A percentile compares a stretch with the other conserved stretches of the same genome.
Evolutionary conservation across 2,113 vertebrate genomes (phyloP).

Genomic region (Felis chaus): DNA sequence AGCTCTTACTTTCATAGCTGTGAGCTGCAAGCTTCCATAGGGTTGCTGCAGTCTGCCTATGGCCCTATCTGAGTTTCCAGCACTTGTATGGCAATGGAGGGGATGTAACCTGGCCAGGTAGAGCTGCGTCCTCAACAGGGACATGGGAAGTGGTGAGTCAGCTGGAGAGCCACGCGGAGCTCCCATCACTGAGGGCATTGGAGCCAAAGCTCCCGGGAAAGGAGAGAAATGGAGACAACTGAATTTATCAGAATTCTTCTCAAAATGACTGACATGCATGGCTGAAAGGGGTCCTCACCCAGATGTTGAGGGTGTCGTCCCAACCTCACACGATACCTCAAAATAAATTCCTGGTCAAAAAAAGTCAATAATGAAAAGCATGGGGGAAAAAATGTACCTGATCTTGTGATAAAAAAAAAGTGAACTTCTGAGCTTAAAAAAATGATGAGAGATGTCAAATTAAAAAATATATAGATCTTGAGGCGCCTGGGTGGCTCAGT

Average conservation of each 20-base stretch:
- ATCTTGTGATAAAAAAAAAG: slow-evolving; percentile 37
- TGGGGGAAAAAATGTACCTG: background rate
- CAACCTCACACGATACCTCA: background rate
- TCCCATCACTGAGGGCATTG: too few species aligned
- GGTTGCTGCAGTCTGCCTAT: background rate
- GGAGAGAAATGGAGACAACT: background rate
- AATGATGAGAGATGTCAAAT: slow-evolving; percentile 11
- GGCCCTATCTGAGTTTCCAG: background rate
- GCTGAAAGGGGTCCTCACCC: background rate
- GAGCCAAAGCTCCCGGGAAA: background rate
- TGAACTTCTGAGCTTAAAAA: background rate
- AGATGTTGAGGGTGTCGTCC: background rate
- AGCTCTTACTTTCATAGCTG: background rate
- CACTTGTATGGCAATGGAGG: too few species aligned
- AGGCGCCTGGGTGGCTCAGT: background rate
- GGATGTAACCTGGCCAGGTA: background rate
- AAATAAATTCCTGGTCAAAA: slow-evolving; percentile 18
- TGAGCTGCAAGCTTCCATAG: background rate
- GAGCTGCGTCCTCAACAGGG: background rate
- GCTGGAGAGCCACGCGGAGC: accelerated
- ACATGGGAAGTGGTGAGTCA: accelerated
- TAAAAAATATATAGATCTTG: too few species aligned
- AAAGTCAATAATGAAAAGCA: slow-evolving; percentile 19
- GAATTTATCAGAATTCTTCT: background rate
- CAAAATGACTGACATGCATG: background rate